Evolutionary conservation across 2,888 invertebrate species (phyloP).

Genomic region (Doris montereyensis): DNA sequence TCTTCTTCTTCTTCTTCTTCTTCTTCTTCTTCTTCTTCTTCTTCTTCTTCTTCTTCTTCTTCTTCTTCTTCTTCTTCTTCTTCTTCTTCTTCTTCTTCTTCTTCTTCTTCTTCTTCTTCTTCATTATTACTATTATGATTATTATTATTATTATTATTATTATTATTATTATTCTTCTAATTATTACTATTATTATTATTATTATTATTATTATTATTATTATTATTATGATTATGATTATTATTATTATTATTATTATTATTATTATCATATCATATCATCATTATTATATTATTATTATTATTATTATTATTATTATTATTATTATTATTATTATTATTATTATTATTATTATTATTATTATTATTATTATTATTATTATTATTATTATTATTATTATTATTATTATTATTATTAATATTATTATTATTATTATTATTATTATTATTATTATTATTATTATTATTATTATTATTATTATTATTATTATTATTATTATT

Average conservation of each 20-base stretch:
- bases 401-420: constrained; percentile 36
- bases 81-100: neutral
- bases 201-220: no score
- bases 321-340: neutral
- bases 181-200: constrained; percentile 6
- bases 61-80: neutral
- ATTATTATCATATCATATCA: no score
- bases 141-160: neutral
- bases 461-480: no score
- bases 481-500: neutral
- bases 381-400: constrained; percentile 14
- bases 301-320: neutral
- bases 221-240: no score
- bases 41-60: neutral
- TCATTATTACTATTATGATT: neutral
- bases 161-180: constrained; percentile 38
- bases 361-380: neutral
- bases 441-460: no score
- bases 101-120: neutral
- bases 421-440: constrained; percentile 12
- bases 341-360: neutral
- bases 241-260: no score
- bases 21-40: neutral
- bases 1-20: neutral
- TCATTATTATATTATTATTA: constrained; percentile 1